These are phyloP conservation scores for Leucophenga varia DNA, from an alignment of 1,140 invertebrate genomes.

Conservation along the genomic window DNA sequence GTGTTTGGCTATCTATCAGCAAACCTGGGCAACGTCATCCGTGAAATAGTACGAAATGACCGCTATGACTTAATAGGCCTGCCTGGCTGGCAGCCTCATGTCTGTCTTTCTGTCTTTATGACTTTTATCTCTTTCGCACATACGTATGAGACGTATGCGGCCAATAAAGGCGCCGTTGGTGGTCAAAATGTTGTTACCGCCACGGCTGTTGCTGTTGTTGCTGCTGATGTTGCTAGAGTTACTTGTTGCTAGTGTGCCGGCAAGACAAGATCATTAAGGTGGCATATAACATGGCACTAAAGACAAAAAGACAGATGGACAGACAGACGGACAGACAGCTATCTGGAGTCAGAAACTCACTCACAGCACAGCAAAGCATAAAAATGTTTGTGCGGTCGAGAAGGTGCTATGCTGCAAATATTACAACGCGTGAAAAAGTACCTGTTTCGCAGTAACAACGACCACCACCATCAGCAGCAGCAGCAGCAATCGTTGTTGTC, in stretches of 20 bases:
- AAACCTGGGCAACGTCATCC: slow-evolving; percentile 15
- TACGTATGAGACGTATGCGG: too few relatives aligned
- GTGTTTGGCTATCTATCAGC: slow-evolving; percentile 3
- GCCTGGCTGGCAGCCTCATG: neutral
- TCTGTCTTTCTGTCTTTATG: slow-evolving; percentile 10
- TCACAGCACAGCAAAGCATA: too few relatives aligned
- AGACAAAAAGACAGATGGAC: slow-evolving; percentile 41
- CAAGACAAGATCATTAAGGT: slow-evolving; percentile 56
- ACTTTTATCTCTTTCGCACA: too few relatives aligned
- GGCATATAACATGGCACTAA: slow-evolving; percentile 55
- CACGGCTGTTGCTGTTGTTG: slow-evolving; percentile 12
- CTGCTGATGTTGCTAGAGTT: slow-evolving; percentile 3
- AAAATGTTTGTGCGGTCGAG: too few relatives aligned
- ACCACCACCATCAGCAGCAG: too few relatives aligned
- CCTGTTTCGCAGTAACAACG: too few relatives aligned
- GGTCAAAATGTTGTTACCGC: slow-evolving; percentile 45
- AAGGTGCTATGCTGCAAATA: too few relatives aligned
- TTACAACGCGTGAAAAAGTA: too few relatives aligned
- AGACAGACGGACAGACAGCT: too few relatives aligned
- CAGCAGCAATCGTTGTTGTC: slow-evolving; percentile 24
- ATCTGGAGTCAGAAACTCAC: too few relatives aligned
- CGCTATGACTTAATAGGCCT: slow-evolving; percentile 55
- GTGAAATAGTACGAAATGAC: slow-evolving; percentile 46
- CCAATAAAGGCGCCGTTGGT: slow-evolving; percentile 56
- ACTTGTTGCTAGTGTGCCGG: slow-evolving; percentile 25